A percentile compares a stretch with the other conserved stretches of the same genome.
Evolutionary conservation across 2,888 invertebrate species (phyloP).

Genomic region (Drosophila fungiperda): DNA sequence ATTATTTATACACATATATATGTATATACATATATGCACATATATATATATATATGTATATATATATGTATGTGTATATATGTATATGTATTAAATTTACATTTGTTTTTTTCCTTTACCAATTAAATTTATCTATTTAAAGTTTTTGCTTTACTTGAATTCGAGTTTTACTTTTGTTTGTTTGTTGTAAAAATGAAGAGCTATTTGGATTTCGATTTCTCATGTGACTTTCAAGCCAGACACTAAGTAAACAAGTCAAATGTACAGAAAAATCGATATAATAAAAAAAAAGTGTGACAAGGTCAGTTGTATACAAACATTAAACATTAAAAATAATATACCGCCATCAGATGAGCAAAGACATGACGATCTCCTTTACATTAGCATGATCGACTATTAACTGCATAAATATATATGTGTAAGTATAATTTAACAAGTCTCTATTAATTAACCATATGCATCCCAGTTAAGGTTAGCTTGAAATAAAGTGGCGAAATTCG

Average conservation of each 20-base stretch:
- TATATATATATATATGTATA: constrained; percentile 55
- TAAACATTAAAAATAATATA: constrained; percentile 7
- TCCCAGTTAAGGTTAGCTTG: constrained; percentile 7
- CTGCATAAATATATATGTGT: constrained; percentile 14
- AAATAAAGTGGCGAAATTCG: constrained; percentile 33
- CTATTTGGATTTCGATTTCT: constrained; percentile 59
- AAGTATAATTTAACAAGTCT: constrained; percentile 18
- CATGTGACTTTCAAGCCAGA: constrained; percentile 67
- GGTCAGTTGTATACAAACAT: constrained; percentile 47
- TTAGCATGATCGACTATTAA: constrained; percentile 11
- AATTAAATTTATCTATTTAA: constrained; percentile 50
- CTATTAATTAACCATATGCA: constrained; percentile 22
- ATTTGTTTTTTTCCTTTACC: constrained; percentile 45
- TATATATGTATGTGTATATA: constrained; percentile 45
- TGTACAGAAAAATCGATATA: constrained; percentile 37
- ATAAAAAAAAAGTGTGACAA: constrained; percentile 37
- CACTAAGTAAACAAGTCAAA: constrained; percentile 47
- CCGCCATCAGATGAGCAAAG: constrained; percentile 24
- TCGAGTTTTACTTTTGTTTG: constrained; percentile 36
- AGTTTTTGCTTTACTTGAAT: constrained; percentile 42
- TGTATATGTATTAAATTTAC: constrained; percentile 69
- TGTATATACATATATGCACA: constrained; percentile 66
- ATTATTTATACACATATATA: constrained; percentile 65
- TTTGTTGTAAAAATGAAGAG: constrained; percentile 51
- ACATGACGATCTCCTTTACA: constrained; percentile 5